Base-by-base conservation (phyloP, 2,113 vertebrate species). In the Nothobranchius furzeri region DNA sequence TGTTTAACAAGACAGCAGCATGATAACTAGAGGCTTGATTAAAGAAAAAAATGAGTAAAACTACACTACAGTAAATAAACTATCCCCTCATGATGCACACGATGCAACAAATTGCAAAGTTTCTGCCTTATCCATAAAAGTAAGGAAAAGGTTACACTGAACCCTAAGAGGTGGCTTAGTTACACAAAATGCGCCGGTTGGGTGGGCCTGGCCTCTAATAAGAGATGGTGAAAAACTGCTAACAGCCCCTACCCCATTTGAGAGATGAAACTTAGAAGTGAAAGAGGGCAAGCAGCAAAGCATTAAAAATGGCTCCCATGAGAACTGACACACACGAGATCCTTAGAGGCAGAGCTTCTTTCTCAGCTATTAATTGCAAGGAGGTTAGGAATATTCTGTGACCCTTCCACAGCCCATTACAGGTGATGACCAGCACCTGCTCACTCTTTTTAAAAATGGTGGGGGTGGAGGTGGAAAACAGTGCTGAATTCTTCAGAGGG, bases 291-390 rank as follows among this genome's bases (percentile, higher is more conserved):
- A 84, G 86, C 74, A 76, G 82, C 62, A 80, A 83, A 79, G 87
- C 87, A 86, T 53, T 79, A 70, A 82, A 58, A 82, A 85, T 60
- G 70, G 69, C 46, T 62, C 86, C 80, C 84, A 52, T 65, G 89
- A 88, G 89, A 89, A 83, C 73, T 88, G 78, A 82, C 86, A 86
- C 76, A 87, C 77, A 85, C 51, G 74, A 91, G 84, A 88, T 87
- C 82, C 88, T 87, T 81, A 84, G 78, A 89, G 86, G 89, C 81
- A 89, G 69, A 82, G 73, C 63, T 63, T 70, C 68, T 73, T 75
- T 72, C 68, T 76, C 60, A 56, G 78, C 81, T 88, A 89, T 91
- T 90, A 91, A 92, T 90, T 91, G 90, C 85, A 30, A 77, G 81
- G 79, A 85, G 81, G 79, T 84, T 87, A 87, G 89, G 81, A 87